Conservation (phyloP, 2,113 vertebrate species). For the Antechinus flavipes region DNA sequence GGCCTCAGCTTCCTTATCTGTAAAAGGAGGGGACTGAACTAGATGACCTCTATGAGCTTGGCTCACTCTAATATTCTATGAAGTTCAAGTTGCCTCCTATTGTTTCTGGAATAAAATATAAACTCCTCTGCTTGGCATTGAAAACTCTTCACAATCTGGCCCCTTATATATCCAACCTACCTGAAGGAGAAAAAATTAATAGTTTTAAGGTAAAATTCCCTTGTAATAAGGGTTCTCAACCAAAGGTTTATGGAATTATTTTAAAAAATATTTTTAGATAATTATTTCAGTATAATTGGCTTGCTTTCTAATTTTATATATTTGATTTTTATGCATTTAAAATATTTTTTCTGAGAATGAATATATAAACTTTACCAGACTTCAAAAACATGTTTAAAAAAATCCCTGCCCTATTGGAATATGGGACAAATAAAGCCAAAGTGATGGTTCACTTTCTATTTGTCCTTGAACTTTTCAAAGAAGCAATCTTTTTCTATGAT, state of each 20-base stretch:
- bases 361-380: background rate
- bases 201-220: background rate
- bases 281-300: background rate
- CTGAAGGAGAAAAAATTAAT: background rate
- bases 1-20: background rate
- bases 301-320: background rate
- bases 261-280: background rate
- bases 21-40: slow-evolving; percentile 29
- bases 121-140: background rate
- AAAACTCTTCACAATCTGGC: background rate
- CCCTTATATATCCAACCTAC: background rate
- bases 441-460: background rate
- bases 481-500: background rate
- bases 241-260: background rate
- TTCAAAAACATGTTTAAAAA: background rate
- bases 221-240: background rate
- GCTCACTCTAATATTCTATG: background rate
- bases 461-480: background rate
- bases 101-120: background rate
- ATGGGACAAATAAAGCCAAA: background rate
- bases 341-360: background rate
- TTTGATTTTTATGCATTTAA: background rate
- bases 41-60: background rate
- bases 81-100: background rate
- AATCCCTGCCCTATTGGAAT: background rate